Conservation (phyloP, 2,113 vertebrate genomes). For the Micronycteris hirsuta region DNA sequence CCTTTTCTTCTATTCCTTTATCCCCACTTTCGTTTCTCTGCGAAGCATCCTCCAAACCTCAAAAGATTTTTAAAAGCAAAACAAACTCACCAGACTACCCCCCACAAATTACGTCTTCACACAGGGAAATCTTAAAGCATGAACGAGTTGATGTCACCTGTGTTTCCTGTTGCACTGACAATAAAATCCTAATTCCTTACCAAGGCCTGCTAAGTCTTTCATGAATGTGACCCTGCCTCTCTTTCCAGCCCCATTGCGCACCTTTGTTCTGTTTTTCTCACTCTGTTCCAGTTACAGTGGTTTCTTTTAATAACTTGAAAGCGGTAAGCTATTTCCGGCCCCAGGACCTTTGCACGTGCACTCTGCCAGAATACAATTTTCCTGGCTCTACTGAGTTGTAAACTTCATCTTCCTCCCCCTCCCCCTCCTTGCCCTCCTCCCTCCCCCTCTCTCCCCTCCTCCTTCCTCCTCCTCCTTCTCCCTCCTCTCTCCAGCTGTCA, state of each 20-base stretch:
- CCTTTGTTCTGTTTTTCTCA: neutral
- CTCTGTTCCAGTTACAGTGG: neutral
- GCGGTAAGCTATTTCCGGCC: neutral
- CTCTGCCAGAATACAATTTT: neutral
- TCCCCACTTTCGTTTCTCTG: neutral
- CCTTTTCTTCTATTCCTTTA: neutral
- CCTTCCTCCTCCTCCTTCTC: too few species aligned
- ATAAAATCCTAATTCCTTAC: neutral
- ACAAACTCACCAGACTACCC: neutral
- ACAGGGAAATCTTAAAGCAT: neutral
- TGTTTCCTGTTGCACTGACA: neutral
- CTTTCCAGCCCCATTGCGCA: neutral
- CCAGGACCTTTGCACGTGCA: neutral
- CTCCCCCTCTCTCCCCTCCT: too few species aligned
- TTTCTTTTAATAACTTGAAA: neutral
- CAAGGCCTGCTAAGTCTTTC: neutral
- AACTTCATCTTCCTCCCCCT: neutral
- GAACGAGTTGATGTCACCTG: neutral
- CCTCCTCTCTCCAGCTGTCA: fast-evolving
- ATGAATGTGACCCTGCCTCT: neutral
- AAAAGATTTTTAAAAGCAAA: neutral
- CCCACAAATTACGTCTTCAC: neutral
- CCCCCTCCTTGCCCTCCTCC: too few species aligned
- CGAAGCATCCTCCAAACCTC: neutral
- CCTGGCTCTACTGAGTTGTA: neutral